These are phyloP conservation scores for Maniola hyperantus DNA, from an alignment of 2,888 invertebrate species.

Conservation along the genomic window DNA sequence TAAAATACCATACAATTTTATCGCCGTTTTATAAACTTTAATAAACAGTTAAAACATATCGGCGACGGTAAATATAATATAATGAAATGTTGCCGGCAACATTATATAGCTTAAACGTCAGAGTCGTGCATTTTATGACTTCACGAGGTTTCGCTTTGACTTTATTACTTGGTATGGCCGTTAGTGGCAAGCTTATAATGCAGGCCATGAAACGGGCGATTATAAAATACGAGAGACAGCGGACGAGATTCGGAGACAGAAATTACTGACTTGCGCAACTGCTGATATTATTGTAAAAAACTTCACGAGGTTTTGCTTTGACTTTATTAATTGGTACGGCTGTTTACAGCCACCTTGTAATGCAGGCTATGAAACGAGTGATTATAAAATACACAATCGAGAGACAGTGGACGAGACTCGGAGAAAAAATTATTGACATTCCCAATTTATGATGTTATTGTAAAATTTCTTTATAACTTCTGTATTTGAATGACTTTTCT, in stretches of 20 bases:
- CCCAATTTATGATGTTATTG: no score
- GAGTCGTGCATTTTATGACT: constrained; percentile 33
- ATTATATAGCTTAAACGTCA: constrained; percentile 30
- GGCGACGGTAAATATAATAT: constrained; percentile 24
- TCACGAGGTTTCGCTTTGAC: constrained; percentile 33
- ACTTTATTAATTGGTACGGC: constrained; percentile 35
- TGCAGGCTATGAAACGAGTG: constrained; percentile 12
- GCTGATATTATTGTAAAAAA: no score
- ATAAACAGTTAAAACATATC: constrained; percentile 20
- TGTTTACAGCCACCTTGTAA: constrained; percentile 23
- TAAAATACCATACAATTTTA: background rate
- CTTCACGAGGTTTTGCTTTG: constrained; percentile 33
- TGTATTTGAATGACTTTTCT: no score
- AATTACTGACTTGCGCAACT: no score
- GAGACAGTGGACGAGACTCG: background rate
- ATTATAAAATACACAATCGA: background rate
- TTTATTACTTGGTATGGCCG: constrained; percentile 36
- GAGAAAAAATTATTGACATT: background rate
- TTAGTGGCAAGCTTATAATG: constrained; percentile 26
- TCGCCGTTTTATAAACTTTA: constrained; percentile 1
- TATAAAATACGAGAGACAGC: background rate
- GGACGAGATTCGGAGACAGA: background rate
- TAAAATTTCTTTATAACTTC: no score
- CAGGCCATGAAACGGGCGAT: constrained; percentile 10
- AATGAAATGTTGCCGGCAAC: constrained; percentile 33